Evolutionary conservation across 2,888 invertebrate genomes (phyloP).

Genomic region (Lasius platythorax): DNA sequence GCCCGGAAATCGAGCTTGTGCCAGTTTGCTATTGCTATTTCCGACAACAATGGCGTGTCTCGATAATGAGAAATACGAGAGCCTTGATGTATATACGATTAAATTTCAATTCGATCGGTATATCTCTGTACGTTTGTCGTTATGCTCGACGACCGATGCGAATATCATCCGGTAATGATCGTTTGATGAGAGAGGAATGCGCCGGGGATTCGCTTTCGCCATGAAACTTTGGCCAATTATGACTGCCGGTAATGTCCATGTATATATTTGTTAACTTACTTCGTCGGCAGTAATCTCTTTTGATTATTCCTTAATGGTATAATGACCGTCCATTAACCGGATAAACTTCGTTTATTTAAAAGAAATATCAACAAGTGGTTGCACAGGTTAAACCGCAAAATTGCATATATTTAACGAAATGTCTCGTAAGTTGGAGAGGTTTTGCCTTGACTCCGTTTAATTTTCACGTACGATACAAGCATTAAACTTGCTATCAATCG

Average conservation of each 20-base stretch:
- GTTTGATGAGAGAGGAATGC: slow-evolving; percentile 37
- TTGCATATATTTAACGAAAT: background rate
- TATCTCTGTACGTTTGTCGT: background rate
- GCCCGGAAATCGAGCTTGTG: background rate
- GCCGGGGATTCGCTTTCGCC: background rate
- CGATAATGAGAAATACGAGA: slow-evolving; percentile 9
- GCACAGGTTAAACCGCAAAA: background rate
- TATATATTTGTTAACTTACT: slow-evolving; percentile 12
- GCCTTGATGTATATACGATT: background rate
- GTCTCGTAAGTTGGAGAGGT: background rate
- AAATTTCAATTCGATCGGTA: slow-evolving; percentile 52
- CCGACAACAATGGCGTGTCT: slow-evolving; percentile 10
- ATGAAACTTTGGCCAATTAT: slow-evolving; percentile 43
- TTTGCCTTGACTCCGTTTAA: slow-evolving; percentile 15
- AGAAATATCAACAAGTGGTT: slow-evolving; percentile 31
- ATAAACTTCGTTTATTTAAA: slow-evolving; percentile 39
- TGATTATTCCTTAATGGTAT: slow-evolving; percentile 36
- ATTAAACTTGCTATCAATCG: slow-evolving; percentile 25
- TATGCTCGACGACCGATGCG: background rate
- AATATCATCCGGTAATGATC: slow-evolving; percentile 19
- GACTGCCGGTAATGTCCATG: slow-evolving; percentile 13
- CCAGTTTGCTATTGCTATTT: background rate
- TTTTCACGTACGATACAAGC: background rate
- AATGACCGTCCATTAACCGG: slow-evolving; percentile 41
- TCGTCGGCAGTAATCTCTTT: slow-evolving; percentile 42